Evolutionary conservation across 2,797 vertebrate genomes (phyloP).

Genomic region (Pseudochromis fuscus): DNA sequence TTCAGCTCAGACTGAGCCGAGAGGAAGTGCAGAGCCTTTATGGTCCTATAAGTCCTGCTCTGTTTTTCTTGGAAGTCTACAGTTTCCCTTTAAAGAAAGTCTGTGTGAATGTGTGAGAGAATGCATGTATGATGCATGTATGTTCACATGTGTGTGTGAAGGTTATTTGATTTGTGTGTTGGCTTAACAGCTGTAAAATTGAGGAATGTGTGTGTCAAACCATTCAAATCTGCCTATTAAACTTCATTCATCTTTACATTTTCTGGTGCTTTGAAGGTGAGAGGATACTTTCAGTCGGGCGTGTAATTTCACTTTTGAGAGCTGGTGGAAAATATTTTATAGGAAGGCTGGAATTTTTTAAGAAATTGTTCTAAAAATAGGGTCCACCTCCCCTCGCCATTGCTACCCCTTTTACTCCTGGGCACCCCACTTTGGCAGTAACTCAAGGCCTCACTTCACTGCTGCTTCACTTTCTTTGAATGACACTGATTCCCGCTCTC

Average conservation of each 20-base stretch:
- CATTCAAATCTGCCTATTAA: conserved; percentile 52
- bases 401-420: conserved; percentile 68
- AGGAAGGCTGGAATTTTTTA: conserved; percentile 83
- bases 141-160: neutral
- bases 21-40: conserved; percentile 57
- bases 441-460: conserved; percentile 77
- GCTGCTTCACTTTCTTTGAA: conserved; percentile 77
- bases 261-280: conserved; percentile 64
- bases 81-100: conserved; percentile 47
- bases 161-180: conserved; percentile 39
- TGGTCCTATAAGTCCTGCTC: conserved; percentile 41
- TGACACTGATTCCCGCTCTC: conserved; percentile 69
- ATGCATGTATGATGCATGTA: neutral
- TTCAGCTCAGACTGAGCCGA: conserved; percentile 24
- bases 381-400: conserved; percentile 24
- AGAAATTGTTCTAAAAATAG: conserved; percentile 84
- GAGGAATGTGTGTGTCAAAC: conserved; percentile 58
- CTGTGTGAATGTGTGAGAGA: neutral
- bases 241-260: conserved; percentile 42
- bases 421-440: conserved; percentile 76
- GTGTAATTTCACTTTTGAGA: conserved; percentile 78
- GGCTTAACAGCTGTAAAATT: conserved; percentile 51
- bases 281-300: conserved; percentile 40
- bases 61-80: conserved; percentile 57
- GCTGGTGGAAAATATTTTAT: conserved; percentile 82